Evolutionary conservation across 64 coral and sea anemone species (phyloP).

Genomic region (Astreopora myriophthalma): DNA sequence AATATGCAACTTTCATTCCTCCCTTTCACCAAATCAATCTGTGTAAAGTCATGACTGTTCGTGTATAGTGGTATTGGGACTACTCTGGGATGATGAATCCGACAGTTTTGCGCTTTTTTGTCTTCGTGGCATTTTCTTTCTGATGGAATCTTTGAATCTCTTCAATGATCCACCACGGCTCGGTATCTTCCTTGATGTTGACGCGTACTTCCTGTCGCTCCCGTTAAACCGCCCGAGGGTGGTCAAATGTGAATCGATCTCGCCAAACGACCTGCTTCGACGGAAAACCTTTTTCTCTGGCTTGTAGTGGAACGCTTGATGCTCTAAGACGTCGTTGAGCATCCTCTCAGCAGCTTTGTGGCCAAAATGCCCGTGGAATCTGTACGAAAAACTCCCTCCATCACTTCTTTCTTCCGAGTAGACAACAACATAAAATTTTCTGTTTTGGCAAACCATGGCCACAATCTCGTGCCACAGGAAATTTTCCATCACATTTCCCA

Average conservation of each 20-base stretch:
- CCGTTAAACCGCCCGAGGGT: conserved; percentile 26
- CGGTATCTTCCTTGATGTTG: not conserved
- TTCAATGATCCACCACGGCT: conserved; percentile 43
- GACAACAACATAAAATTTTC: conserved; percentile 86
- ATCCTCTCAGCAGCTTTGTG: conserved; percentile 77
- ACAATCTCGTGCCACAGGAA: conserved; percentile 87
- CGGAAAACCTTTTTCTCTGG: conserved; percentile 79
- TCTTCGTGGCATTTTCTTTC: conserved; percentile 54
- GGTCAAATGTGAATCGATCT: conserved; percentile 68
- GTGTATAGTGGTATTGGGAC: not conserved
- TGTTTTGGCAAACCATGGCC: conserved; percentile 64
- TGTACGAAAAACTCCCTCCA: conserved; percentile 80
- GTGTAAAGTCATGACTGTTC: too few relatives aligned
- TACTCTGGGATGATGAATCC: not conserved
- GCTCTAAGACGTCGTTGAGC: conserved; percentile 22
- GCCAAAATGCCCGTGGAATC: conserved; percentile 86
- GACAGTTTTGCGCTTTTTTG: not conserved
- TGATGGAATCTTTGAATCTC: conserved; percentile 64
- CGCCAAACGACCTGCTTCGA: conserved; percentile 84
- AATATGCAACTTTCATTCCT: too few relatives aligned
- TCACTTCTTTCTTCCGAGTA: conserved; percentile 79
- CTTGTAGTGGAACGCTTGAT: conserved; percentile 75
- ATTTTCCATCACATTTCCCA: conserved; percentile 52
- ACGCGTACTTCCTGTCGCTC: conserved; percentile 61
- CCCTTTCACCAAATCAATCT: too few relatives aligned